A percentile compares a stretch with the other conserved stretches of the same genome.
These are phyloP conservation scores for Pyrochroa serraticornis DNA, from an alignment of 2,888 invertebrate species.

Conservation along the genomic window DNA sequence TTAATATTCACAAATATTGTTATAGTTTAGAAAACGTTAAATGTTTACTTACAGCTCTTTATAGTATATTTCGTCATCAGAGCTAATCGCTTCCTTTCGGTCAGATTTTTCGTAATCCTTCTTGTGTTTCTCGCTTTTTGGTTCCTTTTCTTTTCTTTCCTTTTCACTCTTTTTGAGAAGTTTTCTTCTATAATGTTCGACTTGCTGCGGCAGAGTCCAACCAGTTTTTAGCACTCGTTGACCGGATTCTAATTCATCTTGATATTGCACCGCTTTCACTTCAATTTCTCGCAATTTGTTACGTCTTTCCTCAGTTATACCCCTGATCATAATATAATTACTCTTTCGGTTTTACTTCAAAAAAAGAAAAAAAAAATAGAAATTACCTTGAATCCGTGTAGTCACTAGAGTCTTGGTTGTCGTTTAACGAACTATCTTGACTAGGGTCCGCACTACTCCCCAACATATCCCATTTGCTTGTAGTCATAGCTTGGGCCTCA, in stretches of 20 bases:
- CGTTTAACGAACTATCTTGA: conserved; percentile 53
- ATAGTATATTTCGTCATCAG: conserved; percentile 55
- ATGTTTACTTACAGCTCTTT: conserved; percentile 55
- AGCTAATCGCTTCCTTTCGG: conserved; percentile 42
- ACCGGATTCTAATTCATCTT: conserved; percentile 93
- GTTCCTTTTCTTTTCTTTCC: conserved; percentile 54
- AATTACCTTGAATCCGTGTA: conserved; percentile 54
- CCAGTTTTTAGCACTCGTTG: conserved; percentile 73
- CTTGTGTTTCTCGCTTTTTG: conserved; percentile 52
- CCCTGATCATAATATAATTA: conserved; percentile 49
- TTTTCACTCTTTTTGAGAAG: conserved; percentile 75
- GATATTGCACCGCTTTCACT: conserved; percentile 92
- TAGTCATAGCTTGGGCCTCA: conserved; percentile 83
- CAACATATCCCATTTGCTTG: conserved; percentile 86
- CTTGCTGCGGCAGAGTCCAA: conserved; percentile 80
- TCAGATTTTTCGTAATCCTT: conserved; percentile 54
- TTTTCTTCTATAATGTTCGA: conserved; percentile 89
- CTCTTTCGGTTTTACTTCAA: too few species aligned
- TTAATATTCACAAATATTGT: background rate
- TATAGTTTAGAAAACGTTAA: conserved; percentile 2
- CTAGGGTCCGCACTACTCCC: conserved; percentile 61
- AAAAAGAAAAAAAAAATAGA: too few species aligned
- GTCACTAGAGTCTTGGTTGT: conserved; percentile 54
- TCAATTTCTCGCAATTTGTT: conserved; percentile 88
- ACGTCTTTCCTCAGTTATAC: conserved; percentile 72